Conservation (phyloP, 2,888 invertebrate genomes). For the Venustoraphidia nigricollis region DNA sequence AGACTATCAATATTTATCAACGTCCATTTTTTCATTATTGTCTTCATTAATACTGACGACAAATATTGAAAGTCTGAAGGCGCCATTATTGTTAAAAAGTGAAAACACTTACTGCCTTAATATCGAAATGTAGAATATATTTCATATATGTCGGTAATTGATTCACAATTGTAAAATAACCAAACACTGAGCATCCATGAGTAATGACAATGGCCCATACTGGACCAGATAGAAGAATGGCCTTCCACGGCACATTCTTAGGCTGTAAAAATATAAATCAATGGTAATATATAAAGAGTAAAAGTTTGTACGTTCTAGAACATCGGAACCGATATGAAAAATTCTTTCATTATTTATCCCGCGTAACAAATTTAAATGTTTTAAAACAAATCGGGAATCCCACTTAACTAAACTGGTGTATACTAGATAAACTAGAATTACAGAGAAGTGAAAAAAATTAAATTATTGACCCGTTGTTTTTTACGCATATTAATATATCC, state of each 20-base stretch:
- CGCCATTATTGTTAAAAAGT: background rate
- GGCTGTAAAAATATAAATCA: conserved; percentile 20
- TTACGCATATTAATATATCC: too few species aligned
- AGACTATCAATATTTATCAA: background rate
- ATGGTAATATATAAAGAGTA: conserved; percentile 4
- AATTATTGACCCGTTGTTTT: too few species aligned
- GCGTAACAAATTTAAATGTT: too few species aligned
- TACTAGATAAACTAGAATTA: too few species aligned
- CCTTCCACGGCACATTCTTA: conserved; percentile 55
- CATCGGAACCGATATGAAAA: background rate
- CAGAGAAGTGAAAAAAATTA: too few species aligned
- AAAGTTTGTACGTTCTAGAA: background rate
- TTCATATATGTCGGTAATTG: conserved; percentile 79
- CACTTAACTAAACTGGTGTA: too few species aligned
- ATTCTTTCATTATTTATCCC: too few species aligned
- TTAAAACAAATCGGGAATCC: too few species aligned
- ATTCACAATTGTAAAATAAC: conserved; percentile 77
- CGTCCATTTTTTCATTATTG: background rate
- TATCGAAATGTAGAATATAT: conserved; percentile 57
- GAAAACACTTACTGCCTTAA: conserved; percentile 47
- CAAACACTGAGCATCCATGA: conserved; percentile 71
- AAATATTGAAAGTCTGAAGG: background rate
- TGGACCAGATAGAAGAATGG: conserved; percentile 50
- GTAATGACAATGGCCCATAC: conserved; percentile 79
- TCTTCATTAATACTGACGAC: background rate